phyloP scores from a whole-genome alignment of 1,140 invertebrate genomes.

The Artemia franciscana region DNA sequence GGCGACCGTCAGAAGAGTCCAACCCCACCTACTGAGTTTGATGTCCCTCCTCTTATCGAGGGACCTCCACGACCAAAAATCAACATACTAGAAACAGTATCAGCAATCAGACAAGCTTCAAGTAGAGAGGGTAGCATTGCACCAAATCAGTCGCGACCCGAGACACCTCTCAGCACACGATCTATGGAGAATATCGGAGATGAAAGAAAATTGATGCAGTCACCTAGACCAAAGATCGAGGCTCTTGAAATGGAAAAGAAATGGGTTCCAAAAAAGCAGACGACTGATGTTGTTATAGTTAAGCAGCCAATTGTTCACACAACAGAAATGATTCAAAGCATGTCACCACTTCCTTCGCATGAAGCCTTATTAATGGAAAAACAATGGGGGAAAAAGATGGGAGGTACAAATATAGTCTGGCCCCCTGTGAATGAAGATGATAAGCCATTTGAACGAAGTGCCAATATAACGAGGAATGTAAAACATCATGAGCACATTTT shows the following conservation, averaged over 20 bases:
- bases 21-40: conserved; percentile 8
- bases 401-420: conserved; percentile 28
- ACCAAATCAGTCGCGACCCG: background rate
- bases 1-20: conserved; percentile 1
- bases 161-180: background rate
- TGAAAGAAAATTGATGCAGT: background rate
- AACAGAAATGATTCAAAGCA: background rate
- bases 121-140: background rate
- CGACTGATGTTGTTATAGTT: conserved; percentile 7
- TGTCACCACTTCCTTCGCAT: conserved; percentile 13
- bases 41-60: conserved; percentile 5
- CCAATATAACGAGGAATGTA: background rate
- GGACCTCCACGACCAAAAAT: conserved; percentile 6
- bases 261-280: conserved; percentile 19
- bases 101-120: background rate
- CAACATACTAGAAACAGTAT: background rate
- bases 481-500: background rate
- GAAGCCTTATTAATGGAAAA: conserved; percentile 16
- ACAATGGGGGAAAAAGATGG: conserved; percentile 26
- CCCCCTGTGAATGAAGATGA: conserved; percentile 20
- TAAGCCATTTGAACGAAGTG: conserved; percentile 12
- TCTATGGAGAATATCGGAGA: background rate
- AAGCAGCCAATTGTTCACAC: background rate
- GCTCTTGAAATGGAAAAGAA: conserved; percentile 34
- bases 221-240: conserved; percentile 24